Base-by-base conservation (phyloP, 2,797 vertebrate species). In the Pseudochromis fuscus region DNA sequence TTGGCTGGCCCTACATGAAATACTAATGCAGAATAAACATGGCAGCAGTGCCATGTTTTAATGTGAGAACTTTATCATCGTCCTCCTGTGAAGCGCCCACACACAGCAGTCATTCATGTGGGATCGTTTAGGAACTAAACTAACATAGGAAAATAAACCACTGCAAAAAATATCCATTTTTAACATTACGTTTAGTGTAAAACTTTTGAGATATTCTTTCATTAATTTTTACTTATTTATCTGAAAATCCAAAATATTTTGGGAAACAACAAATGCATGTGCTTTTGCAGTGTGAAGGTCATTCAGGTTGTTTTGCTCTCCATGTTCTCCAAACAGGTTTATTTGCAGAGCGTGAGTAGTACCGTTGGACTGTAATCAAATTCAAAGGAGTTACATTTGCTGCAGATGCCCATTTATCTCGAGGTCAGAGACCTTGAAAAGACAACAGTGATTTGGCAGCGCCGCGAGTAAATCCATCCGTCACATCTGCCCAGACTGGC, bases 331-430 rank as follows among this genome's bases (percentile, higher is more conserved):
- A 27, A 31, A 13, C 56, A 58, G 52, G 76, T 87, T 86, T 89
- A 86, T 87, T 89, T 86, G 79, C 44, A 67, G 71, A 78, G 67
- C 1, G 5, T 61, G 61, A 45, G 61, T 37, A 57, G 65, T 35
- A 63, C 70, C 46, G 4, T n/a, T 80, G 71, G 40, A 57, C 72
- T 67, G 23, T 62, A 76, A 83, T 77, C 80, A 61, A 51, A 84
- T 59, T 67, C 51, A 72, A 77, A 63, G 37, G 38, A 75, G 49
- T 66, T 75, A 46, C 13, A 42, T 84, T 82, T 65, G 50, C 69
- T 66, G 65, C 66, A 86, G 50, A 79, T 30, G 16, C 53, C 65
- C 78, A 83, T 89, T 79, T 52, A 80, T 91, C 81, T 90, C 73
- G 18, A 82, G 77, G 79, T 77, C 56, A 71, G 52, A 49, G 59